Evolutionary conservation across 2,113 vertebrate genomes (phyloP).

Genomic region (Halichoeres trimaculatus): DNA sequence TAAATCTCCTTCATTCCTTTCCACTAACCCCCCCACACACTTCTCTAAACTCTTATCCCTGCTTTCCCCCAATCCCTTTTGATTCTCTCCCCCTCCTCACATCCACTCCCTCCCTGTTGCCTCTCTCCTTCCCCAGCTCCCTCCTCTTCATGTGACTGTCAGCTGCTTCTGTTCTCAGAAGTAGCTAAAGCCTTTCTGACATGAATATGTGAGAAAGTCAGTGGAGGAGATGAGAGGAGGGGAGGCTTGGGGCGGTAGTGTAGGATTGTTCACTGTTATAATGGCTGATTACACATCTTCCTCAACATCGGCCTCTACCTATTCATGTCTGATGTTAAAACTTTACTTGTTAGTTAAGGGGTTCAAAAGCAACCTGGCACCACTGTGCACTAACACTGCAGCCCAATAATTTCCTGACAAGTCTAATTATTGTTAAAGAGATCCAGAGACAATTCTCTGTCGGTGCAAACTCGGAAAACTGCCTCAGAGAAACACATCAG

Average conservation of each 20-base stretch:
- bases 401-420: background rate
- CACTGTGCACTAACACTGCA: background rate
- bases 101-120: background rate
- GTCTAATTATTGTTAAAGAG: too few species aligned
- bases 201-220: constrained; percentile 50
- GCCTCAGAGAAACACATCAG: background rate
- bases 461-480: background rate
- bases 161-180: constrained; percentile 78
- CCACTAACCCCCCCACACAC: constrained; percentile 26
- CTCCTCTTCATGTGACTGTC: constrained; percentile 84
- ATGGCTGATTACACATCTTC: constrained; percentile 16
- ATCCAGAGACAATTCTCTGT: background rate
- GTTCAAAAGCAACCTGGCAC: background rate
- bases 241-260: constrained; percentile 18
- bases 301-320: background rate
- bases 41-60: constrained; percentile 2
- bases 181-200: constrained; percentile 48
- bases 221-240: constrained; percentile 41
- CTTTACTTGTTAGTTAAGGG: background rate
- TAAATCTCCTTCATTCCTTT: constrained; percentile 69
- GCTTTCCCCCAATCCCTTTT: constrained; percentile 34
- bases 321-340: background rate
- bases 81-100: background rate
- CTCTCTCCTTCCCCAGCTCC: constrained; percentile 25
- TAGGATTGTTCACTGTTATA: constrained; percentile 3